Evolutionary conservation across 2,797 vertebrate genomes (phyloP), one percentile per base, ranked within the genome.

Genomic region (Tokudaia muenninki): DNA sequence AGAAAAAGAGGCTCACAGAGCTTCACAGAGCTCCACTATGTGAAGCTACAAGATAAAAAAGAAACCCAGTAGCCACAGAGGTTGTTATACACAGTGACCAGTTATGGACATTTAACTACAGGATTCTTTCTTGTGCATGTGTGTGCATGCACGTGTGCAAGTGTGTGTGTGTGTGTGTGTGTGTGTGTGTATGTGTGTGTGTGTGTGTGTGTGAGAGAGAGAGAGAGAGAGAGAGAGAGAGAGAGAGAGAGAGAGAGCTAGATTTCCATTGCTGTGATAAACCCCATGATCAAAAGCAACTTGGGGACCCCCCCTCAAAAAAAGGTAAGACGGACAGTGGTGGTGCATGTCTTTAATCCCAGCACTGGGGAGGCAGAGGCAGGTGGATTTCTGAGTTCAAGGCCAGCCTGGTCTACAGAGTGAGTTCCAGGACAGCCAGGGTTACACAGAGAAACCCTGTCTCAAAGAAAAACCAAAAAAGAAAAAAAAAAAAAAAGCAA

Each of bases 1-100:
- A 78, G 74, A 55, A 79, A 93, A 14, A 37, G 63, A 93, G 94
- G 41, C 41, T 74, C 74, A 55, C n/a, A 74, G 91, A 88, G 16
- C 37, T 95, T 75, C n/a, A 37, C 65, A 31, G n/a, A n/a, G n/a
- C n/a, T 44, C 47, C 26, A 24, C 26, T 61, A 19, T 47, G 12
- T 14, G 24, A 91, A 89, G n/a, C 3, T 79, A 70, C 47, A n/a
- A 17, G 10, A 34, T 21, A 59, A 90, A 87, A 21, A 50, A 82
- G 88, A 55, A 90, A 61, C 47, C 72, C 59, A 61, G 19, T 6
- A 75, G n/a, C 37, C 57, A 77, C 50, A 55, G 57, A n/a, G 47
- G n/a, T 61, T 91, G 80, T 57, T 29, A 10, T 72, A 72, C 63
- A 79, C 22, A 92, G 19, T 26, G 75, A 75, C 52, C 22, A 22